A percentile compares a stretch with the other conserved stretches of the same genome.
Evolutionary conservation across 30 jellyfish, hydroid and myxozoan genomes (phyloP).

Genomic region (Clytia hemisphaerica): DNA sequence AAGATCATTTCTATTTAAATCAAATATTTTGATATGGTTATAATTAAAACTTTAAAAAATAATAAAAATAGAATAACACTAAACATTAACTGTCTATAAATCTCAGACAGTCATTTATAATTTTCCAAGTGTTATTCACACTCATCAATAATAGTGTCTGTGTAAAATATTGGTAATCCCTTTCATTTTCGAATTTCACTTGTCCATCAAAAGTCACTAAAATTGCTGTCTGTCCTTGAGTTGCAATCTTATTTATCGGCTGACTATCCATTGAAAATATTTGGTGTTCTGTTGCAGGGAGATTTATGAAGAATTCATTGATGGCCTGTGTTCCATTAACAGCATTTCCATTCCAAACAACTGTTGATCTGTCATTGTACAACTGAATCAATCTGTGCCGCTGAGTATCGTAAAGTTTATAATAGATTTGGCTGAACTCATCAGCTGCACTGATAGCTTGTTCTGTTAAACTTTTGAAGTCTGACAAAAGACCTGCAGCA

Average conservation of each 20-base stretch:
- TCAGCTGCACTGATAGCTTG: slow-evolving; percentile 77
- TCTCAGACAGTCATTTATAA: slow-evolving; percentile 73
- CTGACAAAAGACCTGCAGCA: no score
- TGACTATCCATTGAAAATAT: slow-evolving; percentile 77
- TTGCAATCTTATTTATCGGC: slow-evolving; percentile 63
- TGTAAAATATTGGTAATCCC: slow-evolving; percentile 36
- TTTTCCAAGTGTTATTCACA: slow-evolving; percentile 65
- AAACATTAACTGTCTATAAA: slow-evolving; percentile 38
- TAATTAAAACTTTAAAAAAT: not conserved
- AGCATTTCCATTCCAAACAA: slow-evolving; percentile 93
- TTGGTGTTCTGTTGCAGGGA: slow-evolving; percentile 66
- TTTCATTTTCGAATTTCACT: slow-evolving; percentile 43
- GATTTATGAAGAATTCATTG: slow-evolving; percentile 53
- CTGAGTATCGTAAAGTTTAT: slow-evolving; percentile 57
- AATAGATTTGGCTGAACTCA: slow-evolving; percentile 58
- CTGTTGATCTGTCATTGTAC: slow-evolving; percentile 61
- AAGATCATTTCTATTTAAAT: no score
- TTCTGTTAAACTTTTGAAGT: slow-evolving; percentile 63
- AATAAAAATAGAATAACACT: not conserved
- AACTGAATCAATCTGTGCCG: slow-evolving; percentile 61
- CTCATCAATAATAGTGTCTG: slow-evolving; percentile 63
- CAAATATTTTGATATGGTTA: not conserved
- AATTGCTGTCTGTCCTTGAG: slow-evolving; percentile 55
- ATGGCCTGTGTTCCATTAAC: slow-evolving; percentile 39
- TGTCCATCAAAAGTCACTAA: slow-evolving; percentile 70